phyloP scores from a whole-genome alignment of 1,140 invertebrate genomes.

The Himalopsyche phryganea region DNA sequence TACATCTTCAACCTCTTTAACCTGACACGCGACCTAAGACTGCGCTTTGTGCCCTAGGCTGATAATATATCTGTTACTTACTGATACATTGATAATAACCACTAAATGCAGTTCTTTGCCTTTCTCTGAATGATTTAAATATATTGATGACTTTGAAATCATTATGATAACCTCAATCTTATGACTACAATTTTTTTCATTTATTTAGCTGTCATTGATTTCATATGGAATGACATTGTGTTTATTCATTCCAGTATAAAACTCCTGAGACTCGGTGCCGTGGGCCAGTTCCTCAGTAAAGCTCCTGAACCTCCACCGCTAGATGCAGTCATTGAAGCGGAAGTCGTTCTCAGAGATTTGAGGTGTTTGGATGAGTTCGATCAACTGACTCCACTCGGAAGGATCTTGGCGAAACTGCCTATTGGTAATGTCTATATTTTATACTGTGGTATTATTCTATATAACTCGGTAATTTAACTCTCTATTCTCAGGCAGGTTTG shows the following conservation, averaged over 20 bases:
- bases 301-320: slow-evolving; percentile 91
- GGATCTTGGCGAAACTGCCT: slow-evolving; percentile 87
- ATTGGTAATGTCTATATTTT: slow-evolving; percentile 61
- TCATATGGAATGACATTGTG: background rate
- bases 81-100: too few relatives aligned
- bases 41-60: too few relatives aligned
- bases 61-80: too few relatives aligned
- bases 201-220: background rate
- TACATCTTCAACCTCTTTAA: too few relatives aligned
- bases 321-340: slow-evolving; percentile 90
- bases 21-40: too few relatives aligned
- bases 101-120: too few relatives aligned
- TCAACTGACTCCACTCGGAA: slow-evolving; percentile 84
- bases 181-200: background rate
- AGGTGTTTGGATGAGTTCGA: slow-evolving; percentile 83
- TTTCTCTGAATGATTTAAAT: too few relatives aligned
- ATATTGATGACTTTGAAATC: too few relatives aligned
- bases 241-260: slow-evolving; percentile 52
- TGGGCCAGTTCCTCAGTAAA: slow-evolving; percentile 90
- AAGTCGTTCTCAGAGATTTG: slow-evolving; percentile 72
- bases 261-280: slow-evolving; percentile 80
- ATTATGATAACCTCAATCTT: background rate
- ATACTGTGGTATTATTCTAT: too few relatives aligned
- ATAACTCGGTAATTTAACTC: too few relatives aligned
- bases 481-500: too few relatives aligned